These are phyloP conservation scores for Hylaeus volcanicus DNA, from an alignment of 1,140 invertebrate genomes.

Conservation along the genomic window DNA sequence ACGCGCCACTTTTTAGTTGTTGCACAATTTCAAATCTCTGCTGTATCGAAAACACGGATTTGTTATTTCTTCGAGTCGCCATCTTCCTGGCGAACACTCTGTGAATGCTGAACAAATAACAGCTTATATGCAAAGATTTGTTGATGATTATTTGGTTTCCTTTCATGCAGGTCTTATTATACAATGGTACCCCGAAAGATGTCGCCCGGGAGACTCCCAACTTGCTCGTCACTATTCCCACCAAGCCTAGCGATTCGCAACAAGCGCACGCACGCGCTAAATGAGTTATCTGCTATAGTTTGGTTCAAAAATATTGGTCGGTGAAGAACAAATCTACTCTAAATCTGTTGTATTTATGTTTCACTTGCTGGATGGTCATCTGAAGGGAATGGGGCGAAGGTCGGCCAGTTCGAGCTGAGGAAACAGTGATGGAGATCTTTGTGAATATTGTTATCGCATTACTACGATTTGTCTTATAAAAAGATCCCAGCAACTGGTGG, in stretches of 20 bases:
- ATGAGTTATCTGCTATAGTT: too few species aligned
- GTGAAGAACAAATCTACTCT: too few species aligned
- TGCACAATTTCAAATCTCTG: background rate
- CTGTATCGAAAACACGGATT: background rate
- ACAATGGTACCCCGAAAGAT: background rate
- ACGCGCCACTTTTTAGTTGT: background rate
- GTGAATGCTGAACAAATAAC: background rate
- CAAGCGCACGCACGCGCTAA: background rate
- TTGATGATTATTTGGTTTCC: background rate
- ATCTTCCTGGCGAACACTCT: background rate
- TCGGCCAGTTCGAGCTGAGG: too few species aligned
- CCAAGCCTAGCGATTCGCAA: background rate
- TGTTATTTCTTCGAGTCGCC: background rate
- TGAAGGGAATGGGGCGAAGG: too few species aligned
- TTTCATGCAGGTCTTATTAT: background rate
- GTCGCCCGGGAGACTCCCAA: background rate
- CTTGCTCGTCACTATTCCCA: background rate
- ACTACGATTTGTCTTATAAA: too few species aligned
- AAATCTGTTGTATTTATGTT: too few species aligned
- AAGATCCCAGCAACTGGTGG: too few species aligned
- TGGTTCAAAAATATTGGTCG: too few species aligned
- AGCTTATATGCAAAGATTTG: background rate
- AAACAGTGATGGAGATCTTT: too few species aligned
- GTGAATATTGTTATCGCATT: too few species aligned
- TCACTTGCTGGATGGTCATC: too few species aligned